phyloP scores from a whole-genome alignment of 2,113 vertebrate genomes.

The Bos indicus region DNA sequence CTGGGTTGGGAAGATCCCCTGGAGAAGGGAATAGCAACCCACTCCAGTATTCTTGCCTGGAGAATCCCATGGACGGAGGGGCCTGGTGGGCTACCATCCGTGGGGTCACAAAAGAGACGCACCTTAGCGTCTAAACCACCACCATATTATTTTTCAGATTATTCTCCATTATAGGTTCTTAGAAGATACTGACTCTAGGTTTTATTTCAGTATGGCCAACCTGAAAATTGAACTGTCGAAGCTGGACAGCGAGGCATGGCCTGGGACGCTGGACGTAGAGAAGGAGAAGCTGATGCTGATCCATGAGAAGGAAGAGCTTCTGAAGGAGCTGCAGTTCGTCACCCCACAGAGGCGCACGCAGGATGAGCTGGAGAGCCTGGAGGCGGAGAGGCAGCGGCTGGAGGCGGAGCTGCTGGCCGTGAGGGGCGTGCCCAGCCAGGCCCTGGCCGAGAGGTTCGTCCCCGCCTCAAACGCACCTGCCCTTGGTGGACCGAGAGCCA shows the following conservation, averaged over 20 bases:
- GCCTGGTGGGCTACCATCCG: background rate
- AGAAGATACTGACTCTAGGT: background rate
- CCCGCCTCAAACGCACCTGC: background rate
- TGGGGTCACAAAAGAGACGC: background rate
- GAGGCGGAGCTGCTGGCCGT: conserved; percentile 84
- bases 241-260: conserved; percentile 86
- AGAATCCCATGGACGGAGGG: background rate
- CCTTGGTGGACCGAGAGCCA: background rate
- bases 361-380: conserved; percentile 82
- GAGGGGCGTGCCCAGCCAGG: conserved; percentile 80
- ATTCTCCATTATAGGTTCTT: background rate
- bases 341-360: conserved; percentile 80
- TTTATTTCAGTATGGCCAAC: conserved; percentile 85
- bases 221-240: conserved; percentile 89
- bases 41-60: background rate
- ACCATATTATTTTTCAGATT: background rate
- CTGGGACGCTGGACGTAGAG: conserved; percentile 85
- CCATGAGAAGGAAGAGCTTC: conserved; percentile 87
- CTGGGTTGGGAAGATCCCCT: background rate
- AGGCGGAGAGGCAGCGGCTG: conserved; percentile 83
- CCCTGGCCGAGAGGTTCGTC: conserved; percentile 84
- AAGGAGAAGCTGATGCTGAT: conserved; percentile 88
- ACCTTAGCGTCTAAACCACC: background rate
- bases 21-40: background rate
- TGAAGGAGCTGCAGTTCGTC: conserved; percentile 88